Percentiles rank a stretch among this genome's conserved stretches.
Evolutionary conservation across 1,140 invertebrate species (phyloP).

Genomic region (Aphelenchoides avenae): DNA sequence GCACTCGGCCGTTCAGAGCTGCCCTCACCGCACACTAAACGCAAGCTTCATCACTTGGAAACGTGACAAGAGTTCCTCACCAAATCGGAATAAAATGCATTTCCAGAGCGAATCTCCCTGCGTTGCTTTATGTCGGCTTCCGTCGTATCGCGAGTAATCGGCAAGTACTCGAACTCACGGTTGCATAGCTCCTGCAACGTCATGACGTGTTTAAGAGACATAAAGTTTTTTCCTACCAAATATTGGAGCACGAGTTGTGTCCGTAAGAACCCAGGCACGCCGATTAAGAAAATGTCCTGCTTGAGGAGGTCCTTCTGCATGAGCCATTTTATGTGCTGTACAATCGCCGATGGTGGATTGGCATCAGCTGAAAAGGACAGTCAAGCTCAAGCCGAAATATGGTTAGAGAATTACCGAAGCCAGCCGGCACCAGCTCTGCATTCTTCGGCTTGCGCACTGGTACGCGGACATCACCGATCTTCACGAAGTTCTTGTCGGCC

Average conservation of each 20-base stretch:
- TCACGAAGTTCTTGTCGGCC: constrained; percentile 61
- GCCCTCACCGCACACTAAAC: constrained; percentile 79
- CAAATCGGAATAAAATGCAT: constrained; percentile 87
- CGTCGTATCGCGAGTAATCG: constrained; percentile 87
- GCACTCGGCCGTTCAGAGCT: constrained; percentile 77
- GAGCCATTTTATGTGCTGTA: constrained; percentile 51
- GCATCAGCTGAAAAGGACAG: constrained; percentile 13
- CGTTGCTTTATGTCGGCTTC: constrained; percentile 93
- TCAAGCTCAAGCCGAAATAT: constrained; percentile 29
- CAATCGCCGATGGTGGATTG: constrained; percentile 12
- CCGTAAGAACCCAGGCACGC: constrained; percentile 76
- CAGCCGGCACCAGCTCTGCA: constrained; percentile 75
- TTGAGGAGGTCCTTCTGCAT: constrained; percentile 69
- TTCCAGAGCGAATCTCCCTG: constrained; percentile 79
- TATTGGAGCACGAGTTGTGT: constrained; percentile 78
- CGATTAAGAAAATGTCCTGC: constrained; percentile 92
- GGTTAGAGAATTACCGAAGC: constrained; percentile 71
- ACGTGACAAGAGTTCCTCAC: constrained; percentile 61
- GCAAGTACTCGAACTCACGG: constrained; percentile 84
- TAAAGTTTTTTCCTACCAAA: constrained; percentile 55
- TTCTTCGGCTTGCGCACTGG: constrained; percentile 67
- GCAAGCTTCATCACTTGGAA: constrained; percentile 3
- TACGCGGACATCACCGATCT: constrained; percentile 73
- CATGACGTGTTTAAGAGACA: constrained; percentile 7
- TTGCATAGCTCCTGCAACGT: constrained; percentile 71